Evolutionary conservation across 2,888 invertebrate genomes (phyloP).

Genomic region (Geotrupes spiniger): DNA sequence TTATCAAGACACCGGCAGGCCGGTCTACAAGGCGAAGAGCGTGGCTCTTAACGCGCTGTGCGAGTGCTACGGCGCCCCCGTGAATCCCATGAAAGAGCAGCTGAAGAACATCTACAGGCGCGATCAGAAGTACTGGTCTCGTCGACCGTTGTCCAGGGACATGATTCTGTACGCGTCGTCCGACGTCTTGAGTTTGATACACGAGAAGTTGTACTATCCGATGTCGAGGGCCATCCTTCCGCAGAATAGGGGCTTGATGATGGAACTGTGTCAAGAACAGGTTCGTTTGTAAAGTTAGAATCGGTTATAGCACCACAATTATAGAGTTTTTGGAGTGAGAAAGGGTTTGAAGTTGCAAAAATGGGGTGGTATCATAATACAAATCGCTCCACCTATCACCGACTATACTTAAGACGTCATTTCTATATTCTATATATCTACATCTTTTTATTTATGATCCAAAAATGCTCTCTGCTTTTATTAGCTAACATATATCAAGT

Average conservation of each 20-base stretch:
- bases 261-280: conserved; percentile 86
- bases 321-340: too few relatives aligned
- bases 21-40: conserved; percentile 93
- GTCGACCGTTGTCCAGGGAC: conserved; percentile 82
- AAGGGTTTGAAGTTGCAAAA: too few relatives aligned
- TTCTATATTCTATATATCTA: too few relatives aligned
- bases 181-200: conserved; percentile 82
- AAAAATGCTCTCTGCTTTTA: too few relatives aligned
- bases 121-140: conserved; percentile 83
- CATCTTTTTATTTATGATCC: too few relatives aligned
- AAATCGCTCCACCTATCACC: too few relatives aligned
- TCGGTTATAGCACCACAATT: too few relatives aligned
- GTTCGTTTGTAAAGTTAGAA: too few relatives aligned
- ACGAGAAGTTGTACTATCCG: conserved; percentile 77
- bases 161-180: conserved; percentile 91
- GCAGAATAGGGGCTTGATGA: conserved; percentile 70
- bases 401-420: too few relatives aligned
- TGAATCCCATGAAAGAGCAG: conserved; percentile 90
- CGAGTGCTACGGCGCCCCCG: conserved; percentile 81
- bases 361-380: too few relatives aligned
- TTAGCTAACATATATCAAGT: too few relatives aligned
- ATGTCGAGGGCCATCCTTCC: conserved; percentile 68
- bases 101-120: conserved; percentile 79
- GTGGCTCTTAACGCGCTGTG: conserved; percentile 89
- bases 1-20: conserved; percentile 83